Evolutionary conservation across 2,888 invertebrate species (phyloP).

Genomic region (Drosophila siamana): DNA sequence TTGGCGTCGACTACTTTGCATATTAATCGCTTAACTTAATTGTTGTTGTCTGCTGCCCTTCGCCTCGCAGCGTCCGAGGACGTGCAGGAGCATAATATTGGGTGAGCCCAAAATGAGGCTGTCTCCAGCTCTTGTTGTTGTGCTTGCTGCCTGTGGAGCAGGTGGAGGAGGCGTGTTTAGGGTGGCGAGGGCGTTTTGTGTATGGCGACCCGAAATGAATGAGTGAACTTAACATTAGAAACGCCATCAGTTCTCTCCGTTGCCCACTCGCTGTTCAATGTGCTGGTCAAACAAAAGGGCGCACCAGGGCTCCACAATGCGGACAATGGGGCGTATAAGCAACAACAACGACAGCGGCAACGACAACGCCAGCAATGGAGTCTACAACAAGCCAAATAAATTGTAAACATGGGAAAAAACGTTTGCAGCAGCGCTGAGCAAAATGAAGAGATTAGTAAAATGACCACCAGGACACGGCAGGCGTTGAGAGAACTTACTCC

Average conservation of each 20-base stretch:
- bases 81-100: slow-evolving; percentile 57
- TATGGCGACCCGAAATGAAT: slow-evolving; percentile 51
- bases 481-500: slow-evolving; percentile 29
- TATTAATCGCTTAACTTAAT: slow-evolving; percentile 77
- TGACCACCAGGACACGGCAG: slow-evolving; percentile 63
- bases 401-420: slow-evolving; percentile 72
- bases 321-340: slow-evolving; percentile 76
- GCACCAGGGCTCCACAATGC: slow-evolving; percentile 26
- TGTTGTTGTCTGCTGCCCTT: slow-evolving; percentile 51
- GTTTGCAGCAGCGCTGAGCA: slow-evolving; percentile 49
- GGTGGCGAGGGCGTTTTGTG: slow-evolving; percentile 13
- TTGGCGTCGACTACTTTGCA: slow-evolving; percentile 72
- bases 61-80: no score
- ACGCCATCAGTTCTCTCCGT: slow-evolving; percentile 33
- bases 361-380: slow-evolving; percentile 7
- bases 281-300: slow-evolving; percentile 54
- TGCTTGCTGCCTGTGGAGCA: background rate
- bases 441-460: slow-evolving; percentile 82
- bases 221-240: slow-evolving; percentile 68
- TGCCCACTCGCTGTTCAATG: slow-evolving; percentile 19
- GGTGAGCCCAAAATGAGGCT: slow-evolving; percentile 7
- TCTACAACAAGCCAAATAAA: slow-evolving; percentile 68
- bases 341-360: slow-evolving; percentile 29
- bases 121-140: slow-evolving; percentile 16
- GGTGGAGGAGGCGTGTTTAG: slow-evolving; percentile 16